A percentile compares a stretch with the other conserved stretches of the same genome.
Conservation (phyloP, 2,113 vertebrate genomes). For the Mus spicilegus region DNA sequence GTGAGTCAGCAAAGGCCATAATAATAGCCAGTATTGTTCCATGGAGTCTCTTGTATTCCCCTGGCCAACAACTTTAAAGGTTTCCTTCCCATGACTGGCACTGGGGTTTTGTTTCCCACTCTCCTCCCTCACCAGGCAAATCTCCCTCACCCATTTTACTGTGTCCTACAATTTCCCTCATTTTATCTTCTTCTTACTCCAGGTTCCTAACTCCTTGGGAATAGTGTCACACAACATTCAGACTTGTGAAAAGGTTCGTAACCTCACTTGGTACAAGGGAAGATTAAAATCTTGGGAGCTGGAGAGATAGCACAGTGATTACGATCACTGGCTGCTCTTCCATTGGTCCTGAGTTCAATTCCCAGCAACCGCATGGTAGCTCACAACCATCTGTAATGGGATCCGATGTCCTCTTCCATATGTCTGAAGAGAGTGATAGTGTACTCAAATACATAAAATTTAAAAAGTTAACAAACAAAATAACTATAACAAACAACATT, state of each 20-base stretch:
- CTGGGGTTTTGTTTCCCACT: background rate
- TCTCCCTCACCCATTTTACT: background rate
- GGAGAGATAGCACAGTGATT: no score
- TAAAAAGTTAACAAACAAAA: no score
- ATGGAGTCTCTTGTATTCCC: background rate
- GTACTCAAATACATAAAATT: no score
- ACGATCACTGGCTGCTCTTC: no score
- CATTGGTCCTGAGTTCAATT: no score
- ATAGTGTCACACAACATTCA: background rate
- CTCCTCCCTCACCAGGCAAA: background rate
- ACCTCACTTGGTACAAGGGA: background rate
- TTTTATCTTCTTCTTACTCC: background rate
- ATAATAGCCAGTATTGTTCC: background rate
- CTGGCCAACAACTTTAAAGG: background rate
- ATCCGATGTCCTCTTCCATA: no score
- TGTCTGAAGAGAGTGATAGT: no score
- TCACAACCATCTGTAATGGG: no score
- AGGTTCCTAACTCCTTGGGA: background rate
- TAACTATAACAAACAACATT: no score
- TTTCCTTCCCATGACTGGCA: background rate
- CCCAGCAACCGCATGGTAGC: no score
- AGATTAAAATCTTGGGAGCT: background rate
- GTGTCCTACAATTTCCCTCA: no score
- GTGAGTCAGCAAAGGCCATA: background rate
- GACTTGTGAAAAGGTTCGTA: background rate